Percentiles rank a stretch among this genome's conserved stretches.
These are phyloP conservation scores for Zaprionus lachaisei DNA, from an alignment of 1,140 invertebrate genomes.

Conservation along the genomic window DNA sequence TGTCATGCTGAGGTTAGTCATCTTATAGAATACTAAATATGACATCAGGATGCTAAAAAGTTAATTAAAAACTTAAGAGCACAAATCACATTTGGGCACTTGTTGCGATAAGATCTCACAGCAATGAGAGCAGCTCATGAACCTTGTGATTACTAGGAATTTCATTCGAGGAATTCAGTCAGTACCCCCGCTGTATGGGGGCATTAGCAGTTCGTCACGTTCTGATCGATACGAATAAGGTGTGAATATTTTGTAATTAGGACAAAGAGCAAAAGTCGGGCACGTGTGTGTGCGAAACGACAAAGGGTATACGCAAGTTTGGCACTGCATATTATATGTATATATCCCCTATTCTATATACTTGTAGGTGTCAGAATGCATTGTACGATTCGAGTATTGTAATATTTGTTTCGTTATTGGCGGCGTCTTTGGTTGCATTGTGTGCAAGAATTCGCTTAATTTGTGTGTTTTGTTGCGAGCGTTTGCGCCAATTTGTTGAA, in stretches of 20 bases:
- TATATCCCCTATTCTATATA: not conserved
- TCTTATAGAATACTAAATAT: not conserved
- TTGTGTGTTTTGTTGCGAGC: constrained; percentile 51
- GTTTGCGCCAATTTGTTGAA: constrained; percentile 71
- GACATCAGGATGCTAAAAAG: constrained; percentile 12
- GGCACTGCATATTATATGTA: not conserved
- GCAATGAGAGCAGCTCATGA: constrained; percentile 27
- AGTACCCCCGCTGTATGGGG: not conserved
- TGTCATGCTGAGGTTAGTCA: not conserved
- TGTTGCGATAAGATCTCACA: constrained; percentile 13
- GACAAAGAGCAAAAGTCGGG: not conserved
- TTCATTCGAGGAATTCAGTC: not conserved
- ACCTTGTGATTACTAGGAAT: constrained; percentile 15
- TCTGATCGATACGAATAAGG: not conserved
- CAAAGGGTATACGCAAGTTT: not conserved
- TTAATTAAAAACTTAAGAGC: not conserved
- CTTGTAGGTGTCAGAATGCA: constrained; percentile 46
- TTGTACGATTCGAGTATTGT: constrained; percentile 12
- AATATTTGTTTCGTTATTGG: not conserved
- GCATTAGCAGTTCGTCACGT: not conserved
- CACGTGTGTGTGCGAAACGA: not conserved
- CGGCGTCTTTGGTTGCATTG: constrained; percentile 51
- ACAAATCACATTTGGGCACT: constrained; percentile 13
- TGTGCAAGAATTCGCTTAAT: constrained; percentile 69
- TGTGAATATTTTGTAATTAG: constrained; percentile 6